Percentiles rank a stretch among this genome's conserved stretches.
These are phyloP conservation scores for Eucera pruinosa DNA, from an alignment of 2,888 invertebrate species.

Conservation along the genomic window DNA sequence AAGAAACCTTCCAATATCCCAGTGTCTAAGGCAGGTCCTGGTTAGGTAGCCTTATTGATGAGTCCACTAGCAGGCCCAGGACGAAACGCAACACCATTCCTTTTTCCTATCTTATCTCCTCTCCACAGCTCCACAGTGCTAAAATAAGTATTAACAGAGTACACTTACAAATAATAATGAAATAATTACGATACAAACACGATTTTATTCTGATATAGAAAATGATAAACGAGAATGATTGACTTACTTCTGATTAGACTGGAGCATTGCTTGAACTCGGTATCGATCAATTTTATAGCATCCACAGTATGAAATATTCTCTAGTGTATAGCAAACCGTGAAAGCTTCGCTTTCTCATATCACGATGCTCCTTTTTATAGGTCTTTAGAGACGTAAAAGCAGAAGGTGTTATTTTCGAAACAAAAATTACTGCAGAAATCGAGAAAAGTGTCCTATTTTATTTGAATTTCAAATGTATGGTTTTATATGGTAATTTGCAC, in stretches of 20 bases:
- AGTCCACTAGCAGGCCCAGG: too few species aligned
- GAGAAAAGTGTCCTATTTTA: neutral
- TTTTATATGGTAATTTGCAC: neutral
- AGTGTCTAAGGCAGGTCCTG: too few species aligned
- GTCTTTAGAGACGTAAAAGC: neutral
- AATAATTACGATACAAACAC: too few species aligned
- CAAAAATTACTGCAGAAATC: neutral
- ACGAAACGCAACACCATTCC: too few species aligned
- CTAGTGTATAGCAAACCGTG: slow-evolving; percentile 15
- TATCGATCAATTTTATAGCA: neutral
- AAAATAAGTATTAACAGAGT: too few species aligned
- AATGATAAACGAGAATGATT: too few species aligned
- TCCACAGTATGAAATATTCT: neutral
- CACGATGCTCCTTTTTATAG: neutral
- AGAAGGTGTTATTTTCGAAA: slow-evolving; percentile 8
- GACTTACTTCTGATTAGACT: neutral
- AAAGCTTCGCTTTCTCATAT: slow-evolving; percentile 7
- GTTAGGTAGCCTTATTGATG: too few species aligned
- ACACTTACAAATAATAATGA: too few species aligned
- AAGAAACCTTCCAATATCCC: too few species aligned
- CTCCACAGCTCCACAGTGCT: too few species aligned
- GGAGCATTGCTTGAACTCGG: neutral
- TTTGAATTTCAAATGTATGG: slow-evolving; percentile 1
- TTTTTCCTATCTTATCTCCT: too few species aligned
- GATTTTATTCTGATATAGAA: too few species aligned